Evolutionary conservation across 1,140 invertebrate genomes (phyloP).

Genomic region (Pachyrhynchus sulphureomaculatus): DNA sequence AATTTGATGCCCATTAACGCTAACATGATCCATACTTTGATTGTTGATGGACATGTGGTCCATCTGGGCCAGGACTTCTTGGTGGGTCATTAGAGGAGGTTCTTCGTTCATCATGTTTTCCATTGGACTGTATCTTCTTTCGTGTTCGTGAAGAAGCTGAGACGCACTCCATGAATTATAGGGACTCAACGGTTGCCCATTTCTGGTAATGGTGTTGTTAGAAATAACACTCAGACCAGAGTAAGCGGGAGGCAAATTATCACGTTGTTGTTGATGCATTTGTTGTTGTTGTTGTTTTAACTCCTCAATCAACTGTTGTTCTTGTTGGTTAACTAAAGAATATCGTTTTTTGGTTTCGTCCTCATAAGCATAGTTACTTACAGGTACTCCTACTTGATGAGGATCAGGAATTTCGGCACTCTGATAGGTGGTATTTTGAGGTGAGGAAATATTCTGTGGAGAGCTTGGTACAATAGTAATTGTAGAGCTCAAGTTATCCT

Average conservation of each 20-base stretch:
- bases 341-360: constrained; percentile 55
- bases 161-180: constrained; percentile 62
- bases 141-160: constrained; percentile 61
- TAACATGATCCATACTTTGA: constrained; percentile 43
- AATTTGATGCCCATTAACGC: constrained; percentile 40
- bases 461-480: constrained; percentile 50
- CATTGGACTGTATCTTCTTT: constrained; percentile 57
- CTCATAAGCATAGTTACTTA: constrained; percentile 48
- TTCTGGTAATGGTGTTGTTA: constrained; percentile 49
- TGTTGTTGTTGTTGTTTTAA: constrained; percentile 48
- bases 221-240: constrained; percentile 50
- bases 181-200: constrained; percentile 55
- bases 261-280: constrained; percentile 39
- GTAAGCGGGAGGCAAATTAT: constrained; percentile 41
- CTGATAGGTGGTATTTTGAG: constrained; percentile 40
- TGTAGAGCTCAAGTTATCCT: constrained; percentile 46
- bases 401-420: constrained; percentile 45
- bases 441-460: constrained; percentile 37
- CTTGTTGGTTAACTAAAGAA: constrained; percentile 53
- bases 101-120: constrained; percentile 46
- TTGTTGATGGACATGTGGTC: constrained; percentile 49
- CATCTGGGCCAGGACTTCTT: constrained; percentile 42
- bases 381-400: constrained; percentile 50
- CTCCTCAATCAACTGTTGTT: constrained; percentile 51
- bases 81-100: constrained; percentile 39